Conservation (phyloP, 2,113 vertebrate genomes). For the Perognathus longimembris region DNA sequence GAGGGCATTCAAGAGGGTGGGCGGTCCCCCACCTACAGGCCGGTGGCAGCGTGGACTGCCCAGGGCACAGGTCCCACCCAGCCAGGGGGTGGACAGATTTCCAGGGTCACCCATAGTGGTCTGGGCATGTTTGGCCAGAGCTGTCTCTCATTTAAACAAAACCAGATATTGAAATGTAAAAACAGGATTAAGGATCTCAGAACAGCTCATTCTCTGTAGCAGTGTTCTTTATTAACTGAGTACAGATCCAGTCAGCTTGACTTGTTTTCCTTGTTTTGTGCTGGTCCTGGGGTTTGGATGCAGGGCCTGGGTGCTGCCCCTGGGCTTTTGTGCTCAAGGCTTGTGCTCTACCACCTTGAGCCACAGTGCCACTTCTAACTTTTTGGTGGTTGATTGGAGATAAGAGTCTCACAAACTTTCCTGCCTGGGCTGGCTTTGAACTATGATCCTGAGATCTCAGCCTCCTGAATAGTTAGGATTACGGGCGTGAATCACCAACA, state of each 20-base stretch:
- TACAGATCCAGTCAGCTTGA: background rate
- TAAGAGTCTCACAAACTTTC: no score
- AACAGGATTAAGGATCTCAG: conserved; percentile 16
- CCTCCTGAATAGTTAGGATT: no score
- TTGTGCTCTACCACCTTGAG: no score
- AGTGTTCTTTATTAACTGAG: background rate
- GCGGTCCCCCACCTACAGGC: background rate
- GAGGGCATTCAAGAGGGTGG: background rate
- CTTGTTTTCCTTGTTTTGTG: background rate
- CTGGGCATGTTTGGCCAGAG: conserved; percentile 56
- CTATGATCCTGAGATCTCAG: no score
- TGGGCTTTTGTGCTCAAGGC: no score
- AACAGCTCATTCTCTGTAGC: background rate
- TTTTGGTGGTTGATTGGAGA: no score
- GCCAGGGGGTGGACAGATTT: background rate
- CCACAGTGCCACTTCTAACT: no score
- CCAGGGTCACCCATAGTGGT: background rate
- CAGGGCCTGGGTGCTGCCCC: no score
- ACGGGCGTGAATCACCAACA: no score
- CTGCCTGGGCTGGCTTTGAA: no score
- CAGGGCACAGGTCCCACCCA: no score
- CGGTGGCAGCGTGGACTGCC: background rate
- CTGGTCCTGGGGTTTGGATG: no score
- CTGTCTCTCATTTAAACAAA: conserved; percentile 55
- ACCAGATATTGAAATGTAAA: conserved; percentile 28